A percentile compares a stretch with the other conserved stretches of the same genome.
These are phyloP conservation scores for Drosophila austrosaltans DNA, from an alignment of 2,888 invertebrate genomes.

Conservation along the genomic window DNA sequence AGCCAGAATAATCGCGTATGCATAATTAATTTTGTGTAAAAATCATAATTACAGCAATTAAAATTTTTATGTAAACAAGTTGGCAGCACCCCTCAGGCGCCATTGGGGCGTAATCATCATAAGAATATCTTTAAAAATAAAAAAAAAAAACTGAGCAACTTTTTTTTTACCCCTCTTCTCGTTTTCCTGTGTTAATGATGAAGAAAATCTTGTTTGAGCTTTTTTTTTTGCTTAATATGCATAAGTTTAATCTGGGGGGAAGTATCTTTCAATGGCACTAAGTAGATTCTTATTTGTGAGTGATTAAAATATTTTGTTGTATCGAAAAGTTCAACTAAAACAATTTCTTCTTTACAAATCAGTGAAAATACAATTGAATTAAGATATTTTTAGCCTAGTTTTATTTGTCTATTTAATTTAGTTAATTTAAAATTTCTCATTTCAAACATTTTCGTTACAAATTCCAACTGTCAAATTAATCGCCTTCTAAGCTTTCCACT, in stretches of 20 bases:
- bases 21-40: constrained; percentile 75
- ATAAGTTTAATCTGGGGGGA: neutral
- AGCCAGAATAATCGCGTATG: constrained; percentile 53
- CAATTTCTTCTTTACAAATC: too few relatives aligned
- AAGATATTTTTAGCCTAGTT: neutral
- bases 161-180: constrained; percentile 32
- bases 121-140: constrained; percentile 53
- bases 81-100: constrained; percentile 51
- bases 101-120: constrained; percentile 53
- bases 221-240: constrained; percentile 8
- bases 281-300: constrained; percentile 15
- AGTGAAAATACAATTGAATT: neutral
- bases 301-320: constrained; percentile 4
- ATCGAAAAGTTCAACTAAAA: neutral
- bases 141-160: constrained; percentile 10
- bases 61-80: constrained; percentile 71
- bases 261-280: neutral
- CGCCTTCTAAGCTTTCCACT: constrained; percentile 11
- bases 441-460: constrained; percentile 1
- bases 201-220: constrained; percentile 9
- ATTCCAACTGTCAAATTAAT: constrained; percentile 12
- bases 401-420: neutral
- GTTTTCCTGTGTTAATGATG: constrained; percentile 20
- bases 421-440: neutral
- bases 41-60: constrained; percentile 75